Base-by-base conservation (phyloP, 1,140 invertebrate species). In the Lordiphosa clarofinis region DNA sequence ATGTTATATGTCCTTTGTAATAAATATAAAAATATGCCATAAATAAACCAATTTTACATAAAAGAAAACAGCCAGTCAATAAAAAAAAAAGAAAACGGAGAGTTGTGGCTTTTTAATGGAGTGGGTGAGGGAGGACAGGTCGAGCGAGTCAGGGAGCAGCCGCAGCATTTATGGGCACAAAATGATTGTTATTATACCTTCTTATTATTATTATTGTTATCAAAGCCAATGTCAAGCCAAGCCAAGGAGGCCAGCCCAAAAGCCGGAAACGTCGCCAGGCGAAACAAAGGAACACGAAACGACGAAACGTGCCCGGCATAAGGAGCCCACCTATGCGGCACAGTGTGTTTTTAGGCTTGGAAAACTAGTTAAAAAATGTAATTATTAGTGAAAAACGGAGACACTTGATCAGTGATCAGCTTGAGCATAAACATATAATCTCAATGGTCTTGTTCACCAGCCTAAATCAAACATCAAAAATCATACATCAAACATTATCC, bases 141-240 rank as follows among this genome's bases (percentile, higher is more conserved):
- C 9, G 28, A 15, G 13, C 13, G 19, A 38, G 53, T 24, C 11
- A 42, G 42, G 37, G 54, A 33, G 43, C n/a, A 35, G 46, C 50
- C 28, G 63, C 47, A 36, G 52, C 72, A 62, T 76, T 75, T 71
- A 67, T 62, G 62, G 44, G 58, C 72, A 64, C 72, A 75, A 75
- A 78, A 78, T 78, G 67, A 78, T 78, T 78, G 72, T 75, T 78
- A 78, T 76, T 76, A 76, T 76, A 74, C 42, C 57, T 73, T 54
- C 66, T 71, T 76, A 63, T 75, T 73, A 70, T 76, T 65, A 68
- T 74, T 74, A 68, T 64, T 72, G 63, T 75, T 76, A 76, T 76
- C 73, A 78, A 67, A 71, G 72, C 62, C 73, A 75, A 67, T 67
- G 72, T 71, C 73, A 71, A 63, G 64, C 54, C 49, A 54, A 31